Base-by-base conservation (phyloP, 2,888 invertebrate species). In the Hanleya hanleyi region DNA sequence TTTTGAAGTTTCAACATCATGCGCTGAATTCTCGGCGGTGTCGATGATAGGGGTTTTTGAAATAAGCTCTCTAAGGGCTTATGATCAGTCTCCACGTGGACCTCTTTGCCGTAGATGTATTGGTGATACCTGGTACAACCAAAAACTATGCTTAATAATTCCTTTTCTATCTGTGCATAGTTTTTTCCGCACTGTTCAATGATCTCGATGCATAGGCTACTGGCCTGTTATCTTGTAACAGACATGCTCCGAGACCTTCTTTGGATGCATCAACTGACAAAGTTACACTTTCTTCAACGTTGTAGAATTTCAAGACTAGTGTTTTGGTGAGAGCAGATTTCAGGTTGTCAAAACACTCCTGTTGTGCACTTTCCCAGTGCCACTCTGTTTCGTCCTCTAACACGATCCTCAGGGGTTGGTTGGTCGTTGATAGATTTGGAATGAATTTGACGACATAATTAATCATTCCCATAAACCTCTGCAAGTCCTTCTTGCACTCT, bases 161-260 rank as follows among this genome's bases (percentile, higher is more conserved):
- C 69, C 33, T 36, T 61, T 26, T 69, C 62, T 22, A 69, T 69
- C 36, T 69, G 62, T 18, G 69, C 69, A 64, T 69, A 64, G 18
- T 57, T 5, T 38, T 6, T 26, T 69, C 37, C n/a, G 36, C 36
- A 26, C 26, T 5, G 32, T 33, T 36, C 12, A 50, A 32, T 68
- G 50, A 36, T 51, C 68, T 36, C 6, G 68, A 68, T 15, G 50
- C 68, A 51, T 47, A 68, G 18, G 68, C 68, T 5, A 32, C 51
- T 29, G 68, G 32, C 9, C 35, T 32, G 29, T 35, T 35, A 7
- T 26, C 29, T 26, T 64, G 64, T 9, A 64, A 29, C 7, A 64
- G 29, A 32, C 22, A n/a, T n/a, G 64, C 64, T 6, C 64, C 64
- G 5, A 64, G 35, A 9, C 64, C 64, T 6, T 5, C 7, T n/a